Evolutionary conservation across 1,140 invertebrate species (phyloP).

Genomic region (Camponotus pennsylvanicus): DNA sequence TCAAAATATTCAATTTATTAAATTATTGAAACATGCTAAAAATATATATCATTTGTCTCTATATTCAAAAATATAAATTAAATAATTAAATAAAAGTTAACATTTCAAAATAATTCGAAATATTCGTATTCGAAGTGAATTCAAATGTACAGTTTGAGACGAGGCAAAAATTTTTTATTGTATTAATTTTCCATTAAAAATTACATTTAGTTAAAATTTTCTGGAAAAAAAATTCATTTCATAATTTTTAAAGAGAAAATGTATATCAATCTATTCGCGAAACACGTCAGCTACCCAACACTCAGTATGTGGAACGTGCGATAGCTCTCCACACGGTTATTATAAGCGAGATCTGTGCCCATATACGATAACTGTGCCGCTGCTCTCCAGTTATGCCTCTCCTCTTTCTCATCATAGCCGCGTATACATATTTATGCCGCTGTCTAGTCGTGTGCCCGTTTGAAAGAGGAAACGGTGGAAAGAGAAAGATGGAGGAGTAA

Average conservation of each 20-base stretch:
- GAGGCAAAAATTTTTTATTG: neutral
- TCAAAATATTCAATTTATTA: neutral
- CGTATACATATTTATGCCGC: conserved; percentile 69
- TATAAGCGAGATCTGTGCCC: conserved; percentile 77
- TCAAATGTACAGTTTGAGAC: conserved; percentile 11
- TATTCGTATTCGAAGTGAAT: neutral
- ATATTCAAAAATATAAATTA: conserved; percentile 10
- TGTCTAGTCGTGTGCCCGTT: conserved; percentile 46
- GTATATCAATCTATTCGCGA: neutral
- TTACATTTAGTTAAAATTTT: neutral
- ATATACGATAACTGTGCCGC: conserved; percentile 80
- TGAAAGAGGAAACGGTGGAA: conserved; percentile 28
- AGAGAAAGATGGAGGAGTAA: neutral
- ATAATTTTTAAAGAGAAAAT: neutral
- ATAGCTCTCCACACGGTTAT: conserved; percentile 77
- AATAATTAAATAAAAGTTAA: neutral
- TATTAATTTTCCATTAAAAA: conserved; percentile 27
- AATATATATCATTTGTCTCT: neutral
- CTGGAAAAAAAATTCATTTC: neutral
- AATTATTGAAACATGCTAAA: neutral
- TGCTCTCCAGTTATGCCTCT: conserved; percentile 76
- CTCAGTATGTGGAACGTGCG: conserved; percentile 76
- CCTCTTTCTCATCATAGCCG: conserved; percentile 64
- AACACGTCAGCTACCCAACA: neutral
- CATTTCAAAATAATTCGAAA: neutral